Conservation (phyloP, 2,888 invertebrate species). For the Smittia sp. region DNA sequence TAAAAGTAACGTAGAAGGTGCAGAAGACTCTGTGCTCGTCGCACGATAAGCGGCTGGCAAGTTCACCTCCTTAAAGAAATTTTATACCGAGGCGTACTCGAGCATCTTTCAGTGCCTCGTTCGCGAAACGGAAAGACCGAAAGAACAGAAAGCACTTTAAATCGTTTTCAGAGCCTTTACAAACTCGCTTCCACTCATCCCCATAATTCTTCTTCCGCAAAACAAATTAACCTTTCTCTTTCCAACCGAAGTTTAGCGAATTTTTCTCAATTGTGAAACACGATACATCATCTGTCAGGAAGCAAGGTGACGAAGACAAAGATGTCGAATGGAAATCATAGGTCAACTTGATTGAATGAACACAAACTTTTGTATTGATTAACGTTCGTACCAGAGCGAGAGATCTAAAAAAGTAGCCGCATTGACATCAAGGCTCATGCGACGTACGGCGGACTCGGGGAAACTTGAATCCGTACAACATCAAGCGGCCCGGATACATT, state of each 20-base stretch:
- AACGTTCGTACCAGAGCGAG: too few species aligned
- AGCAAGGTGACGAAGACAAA: background rate
- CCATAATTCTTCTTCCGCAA: too few species aligned
- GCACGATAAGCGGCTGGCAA: constrained; percentile 2
- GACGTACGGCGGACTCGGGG: background rate
- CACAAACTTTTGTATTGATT: background rate
- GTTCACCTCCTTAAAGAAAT: background rate
- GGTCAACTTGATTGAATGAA: constrained; percentile 16
- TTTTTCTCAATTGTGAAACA: constrained; percentile 31
- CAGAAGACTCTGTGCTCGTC: background rate
- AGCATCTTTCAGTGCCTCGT: background rate
- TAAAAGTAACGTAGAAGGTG: background rate
- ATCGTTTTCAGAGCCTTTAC: background rate
- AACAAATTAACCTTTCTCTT: constrained; percentile 3
- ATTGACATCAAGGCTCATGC: background rate
- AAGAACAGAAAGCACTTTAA: too few species aligned
- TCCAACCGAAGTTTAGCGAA: constrained; percentile 5
- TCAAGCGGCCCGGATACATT: background rate
- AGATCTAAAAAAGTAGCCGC: background rate
- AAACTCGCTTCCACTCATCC: too few species aligned
- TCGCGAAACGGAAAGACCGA: too few species aligned
- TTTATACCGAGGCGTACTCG: background rate
- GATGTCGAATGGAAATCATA: constrained; percentile 14
- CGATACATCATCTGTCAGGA: background rate
- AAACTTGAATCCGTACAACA: constrained; percentile 1